A percentile compares a stretch with the other conserved stretches of the same genome.
Evolutionary conservation across 2,797 vertebrate genomes (phyloP).

Genomic region (Emydoidea blandingii): DNA sequence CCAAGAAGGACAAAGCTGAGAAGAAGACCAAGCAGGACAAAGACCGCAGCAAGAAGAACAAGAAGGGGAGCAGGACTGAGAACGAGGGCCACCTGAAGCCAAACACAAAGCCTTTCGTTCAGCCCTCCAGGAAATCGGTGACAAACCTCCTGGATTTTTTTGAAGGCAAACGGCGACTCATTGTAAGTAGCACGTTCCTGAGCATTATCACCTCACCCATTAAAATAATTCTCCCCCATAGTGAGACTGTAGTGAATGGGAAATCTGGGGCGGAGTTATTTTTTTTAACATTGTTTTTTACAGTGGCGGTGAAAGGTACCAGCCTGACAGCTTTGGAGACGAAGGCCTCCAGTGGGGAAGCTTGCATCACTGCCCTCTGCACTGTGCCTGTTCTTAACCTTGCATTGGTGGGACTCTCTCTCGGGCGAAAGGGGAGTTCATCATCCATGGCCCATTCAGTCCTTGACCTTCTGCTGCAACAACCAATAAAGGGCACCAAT

Average conservation of each 20-base stretch:
- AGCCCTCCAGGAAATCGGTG: slow-evolving; percentile 82
- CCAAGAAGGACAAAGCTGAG: slow-evolving; percentile 85
- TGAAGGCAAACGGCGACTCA: slow-evolving; percentile 92
- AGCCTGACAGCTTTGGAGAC: not conserved
- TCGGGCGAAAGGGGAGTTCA: not conserved
- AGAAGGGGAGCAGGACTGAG: slow-evolving; percentile 84
- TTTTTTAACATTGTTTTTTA: not conserved
- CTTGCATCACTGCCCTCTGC: not conserved
- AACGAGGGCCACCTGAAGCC: slow-evolving; percentile 87
- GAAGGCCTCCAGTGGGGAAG: not conserved
- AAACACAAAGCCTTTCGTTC: slow-evolving; percentile 82
- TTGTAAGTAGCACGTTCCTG: slow-evolving; percentile 86
- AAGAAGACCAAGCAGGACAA: slow-evolving; percentile 88
- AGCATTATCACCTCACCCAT: not conserved
- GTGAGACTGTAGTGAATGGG: not conserved
- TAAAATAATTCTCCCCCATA: not conserved
- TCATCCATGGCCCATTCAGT: not conserved
- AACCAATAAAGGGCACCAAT: not conserved
- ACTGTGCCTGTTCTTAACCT: not conserved
- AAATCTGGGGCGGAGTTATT: not conserved
- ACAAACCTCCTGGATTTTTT: slow-evolving; percentile 91
- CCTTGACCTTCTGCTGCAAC: not conserved
- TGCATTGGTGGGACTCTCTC: not conserved
- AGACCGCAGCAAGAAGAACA: slow-evolving; percentile 88
- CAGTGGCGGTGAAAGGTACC: not conserved